These are phyloP conservation scores for Glyptemys insculpta DNA, from an alignment of 2,797 vertebrate species.

Conservation along the genomic window DNA sequence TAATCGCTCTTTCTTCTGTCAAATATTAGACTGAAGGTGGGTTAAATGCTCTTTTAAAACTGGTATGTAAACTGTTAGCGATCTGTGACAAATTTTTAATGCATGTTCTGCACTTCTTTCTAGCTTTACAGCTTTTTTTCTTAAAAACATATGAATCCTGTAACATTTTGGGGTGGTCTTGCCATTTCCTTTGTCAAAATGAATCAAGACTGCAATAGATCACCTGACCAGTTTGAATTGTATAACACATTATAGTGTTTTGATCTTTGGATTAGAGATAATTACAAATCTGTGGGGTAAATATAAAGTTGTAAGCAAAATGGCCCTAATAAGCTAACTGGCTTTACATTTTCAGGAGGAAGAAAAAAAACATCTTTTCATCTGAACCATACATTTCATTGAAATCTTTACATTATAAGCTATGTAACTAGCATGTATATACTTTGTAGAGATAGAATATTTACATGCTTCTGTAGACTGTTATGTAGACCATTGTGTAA, in stretches of 20 bases:
- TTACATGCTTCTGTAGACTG: constrained; percentile 32
- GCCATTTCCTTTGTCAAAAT: constrained; percentile 67
- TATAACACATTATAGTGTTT: constrained; percentile 7
- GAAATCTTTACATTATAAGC: background rate
- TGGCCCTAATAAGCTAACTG: background rate
- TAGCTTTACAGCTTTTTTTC: background rate
- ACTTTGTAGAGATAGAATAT: background rate
- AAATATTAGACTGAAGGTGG: constrained; percentile 63
- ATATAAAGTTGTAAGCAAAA: background rate
- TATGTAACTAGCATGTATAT: background rate
- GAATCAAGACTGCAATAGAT: constrained; percentile 30
- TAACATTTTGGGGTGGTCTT: constrained; percentile 45
- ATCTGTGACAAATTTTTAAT: background rate
- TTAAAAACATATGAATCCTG: background rate
- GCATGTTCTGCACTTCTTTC: background rate
- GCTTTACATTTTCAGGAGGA: constrained; percentile 1
- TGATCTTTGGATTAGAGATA: background rate
- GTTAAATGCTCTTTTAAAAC: constrained; percentile 66
- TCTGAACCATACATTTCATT: background rate
- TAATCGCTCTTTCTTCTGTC: constrained; percentile 65
- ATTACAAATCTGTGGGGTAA: background rate
- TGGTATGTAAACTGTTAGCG: constrained; percentile 41
- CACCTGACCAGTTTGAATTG: constrained; percentile 47
- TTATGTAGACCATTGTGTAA: constrained; percentile 14
- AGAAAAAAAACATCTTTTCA: background rate